A percentile compares a stretch with the other conserved stretches of the same genome.
Evolutionary conservation across 2,797 vertebrate species (phyloP).

Genomic region (Tenualosa ilisha): DNA sequence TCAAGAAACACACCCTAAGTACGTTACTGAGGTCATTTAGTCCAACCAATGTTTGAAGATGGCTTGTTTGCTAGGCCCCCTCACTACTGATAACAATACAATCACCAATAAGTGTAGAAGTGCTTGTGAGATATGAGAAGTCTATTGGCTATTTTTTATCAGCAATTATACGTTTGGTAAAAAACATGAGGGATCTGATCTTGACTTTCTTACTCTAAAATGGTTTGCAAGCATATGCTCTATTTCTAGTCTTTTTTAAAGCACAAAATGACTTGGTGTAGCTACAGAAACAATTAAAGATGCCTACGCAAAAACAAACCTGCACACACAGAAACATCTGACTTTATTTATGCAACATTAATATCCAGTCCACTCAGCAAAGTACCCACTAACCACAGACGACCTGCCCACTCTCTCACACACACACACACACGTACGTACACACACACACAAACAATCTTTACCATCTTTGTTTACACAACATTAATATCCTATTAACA

Average conservation of each 20-base stretch:
- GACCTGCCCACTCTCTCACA: not conserved
- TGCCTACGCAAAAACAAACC: not conserved
- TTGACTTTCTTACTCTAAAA: not conserved
- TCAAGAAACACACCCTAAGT: not conserved
- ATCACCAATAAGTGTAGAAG: not conserved
- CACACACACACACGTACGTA: not conserved
- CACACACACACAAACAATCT: not conserved
- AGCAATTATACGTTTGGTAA: not conserved
- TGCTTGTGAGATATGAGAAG: not conserved
- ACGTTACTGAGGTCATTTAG: not conserved
- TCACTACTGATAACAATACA: not conserved
- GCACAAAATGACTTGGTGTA: not conserved
- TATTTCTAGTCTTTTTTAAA: not conserved
- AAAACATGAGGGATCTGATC: not conserved
- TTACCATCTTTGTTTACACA: not conserved
- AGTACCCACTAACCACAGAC: not conserved
- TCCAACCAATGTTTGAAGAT: not conserved
- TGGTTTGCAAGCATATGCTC: not conserved
- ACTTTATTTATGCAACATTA: constrained; percentile 2
- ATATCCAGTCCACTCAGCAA: not conserved
- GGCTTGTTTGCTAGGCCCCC: not conserved
- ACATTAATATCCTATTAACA: not conserved
- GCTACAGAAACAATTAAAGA: not conserved
- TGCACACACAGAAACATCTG: not conserved
- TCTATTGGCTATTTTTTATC: no score